Evolutionary conservation across 2,113 vertebrate genomes (phyloP), one percentile per base, ranked within the genome.

Genomic region (Apistogramma diplotaenia): DNA sequence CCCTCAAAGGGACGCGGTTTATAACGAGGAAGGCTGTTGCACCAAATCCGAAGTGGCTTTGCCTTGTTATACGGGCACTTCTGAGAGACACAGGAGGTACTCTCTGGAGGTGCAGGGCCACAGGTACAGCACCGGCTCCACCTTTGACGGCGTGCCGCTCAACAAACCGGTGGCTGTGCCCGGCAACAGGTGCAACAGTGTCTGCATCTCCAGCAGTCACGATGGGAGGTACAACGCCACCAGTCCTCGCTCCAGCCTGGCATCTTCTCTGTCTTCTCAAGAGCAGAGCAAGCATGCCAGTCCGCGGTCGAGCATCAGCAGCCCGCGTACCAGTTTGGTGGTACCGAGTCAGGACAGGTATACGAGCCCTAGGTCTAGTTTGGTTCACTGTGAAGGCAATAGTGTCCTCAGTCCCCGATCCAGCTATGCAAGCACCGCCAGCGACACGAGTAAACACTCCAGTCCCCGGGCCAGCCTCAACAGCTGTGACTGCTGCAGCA

Each of bases 401-500:
- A 81, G 90, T 18, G 94, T 93, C 4, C 94, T 96, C n/a, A 97
- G 97, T 54, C 95, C 96, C 72, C 89, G 96, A 72, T 97, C 96
- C 81, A 97, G 97, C 94, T 97, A 97, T 91, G 97, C 97, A 71
- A 97, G 97, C 91, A 97, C 96, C n/a, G 95, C 96, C 90, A 97
- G 97, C 90, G 97, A 97, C 93, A 96, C 96, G 59, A 97, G 97
- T 88, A 96, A 96, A 82, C 96, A 96, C 90, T 96, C 97, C 81
- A 97, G 97, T 85, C 97, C 97, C 2, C 92, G 97, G 80, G 94
- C 96, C 94, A 98, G 97, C 86, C 94, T 97, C 79, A 96, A 95
- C 88, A 94, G 96, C 93, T 97, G 96, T 57, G 97, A 97, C 93
- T 95, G 96, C 89, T 95, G 96, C 88, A 96, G 96, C 92, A 96